These are phyloP conservation scores for Leucosticte australis DNA, from an alignment of 2,113 vertebrate genomes.

Conservation along the genomic window DNA sequence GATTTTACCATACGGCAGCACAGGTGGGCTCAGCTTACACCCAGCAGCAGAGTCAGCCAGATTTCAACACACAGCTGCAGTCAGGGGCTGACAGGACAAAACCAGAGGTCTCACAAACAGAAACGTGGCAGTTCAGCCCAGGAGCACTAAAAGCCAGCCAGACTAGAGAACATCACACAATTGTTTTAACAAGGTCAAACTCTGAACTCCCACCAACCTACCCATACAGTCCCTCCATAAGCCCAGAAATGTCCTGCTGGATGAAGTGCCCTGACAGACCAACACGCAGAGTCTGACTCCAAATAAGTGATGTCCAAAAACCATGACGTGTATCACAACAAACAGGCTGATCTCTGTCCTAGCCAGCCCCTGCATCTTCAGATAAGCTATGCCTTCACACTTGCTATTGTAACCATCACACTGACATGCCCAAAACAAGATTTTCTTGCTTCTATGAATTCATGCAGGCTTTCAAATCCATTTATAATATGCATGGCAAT, in stretches of 20 bases:
- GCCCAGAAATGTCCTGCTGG: neutral
- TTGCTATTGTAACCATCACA: neutral
- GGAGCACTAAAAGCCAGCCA: neutral
- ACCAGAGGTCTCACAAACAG: neutral
- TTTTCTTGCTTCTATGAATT: neutral
- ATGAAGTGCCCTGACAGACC: neutral
- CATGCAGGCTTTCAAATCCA: neutral
- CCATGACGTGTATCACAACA: neutral
- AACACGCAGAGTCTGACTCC: neutral
- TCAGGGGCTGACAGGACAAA: neutral
- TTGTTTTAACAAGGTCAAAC: neutral
- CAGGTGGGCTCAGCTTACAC: neutral
- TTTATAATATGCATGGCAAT: neutral
- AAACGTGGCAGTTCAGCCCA: neutral
- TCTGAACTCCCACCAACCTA: neutral
- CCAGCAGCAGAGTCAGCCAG: neutral
- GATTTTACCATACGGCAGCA: neutral
- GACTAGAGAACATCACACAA: neutral
- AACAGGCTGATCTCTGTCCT: neutral
- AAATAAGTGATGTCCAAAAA: neutral
- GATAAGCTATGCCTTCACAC: neutral
- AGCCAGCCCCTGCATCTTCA: neutral
- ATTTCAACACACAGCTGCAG: neutral
- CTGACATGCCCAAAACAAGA: neutral
- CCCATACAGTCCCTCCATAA: neutral